Evolutionary conservation across 2,113 vertebrate genomes (phyloP).

Genomic region (Lophotis ruficrista): DNA sequence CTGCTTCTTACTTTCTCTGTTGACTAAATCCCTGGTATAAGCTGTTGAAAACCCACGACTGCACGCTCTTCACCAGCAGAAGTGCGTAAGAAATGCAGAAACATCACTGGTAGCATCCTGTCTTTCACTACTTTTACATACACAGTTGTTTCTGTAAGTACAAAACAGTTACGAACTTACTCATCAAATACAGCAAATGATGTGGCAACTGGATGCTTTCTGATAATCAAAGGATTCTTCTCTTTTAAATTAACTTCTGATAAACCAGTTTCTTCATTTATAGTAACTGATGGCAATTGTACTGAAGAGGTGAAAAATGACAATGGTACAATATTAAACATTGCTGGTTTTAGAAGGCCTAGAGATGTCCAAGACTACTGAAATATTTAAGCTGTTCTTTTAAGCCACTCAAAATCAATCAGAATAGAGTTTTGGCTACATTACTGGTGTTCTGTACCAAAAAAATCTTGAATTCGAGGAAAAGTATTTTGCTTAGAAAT

Average conservation of each 20-base stretch:
- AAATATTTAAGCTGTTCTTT: neutral
- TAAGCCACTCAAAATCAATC: neutral
- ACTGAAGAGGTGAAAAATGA: constrained; percentile 73
- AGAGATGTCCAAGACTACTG: neutral
- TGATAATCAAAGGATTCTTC: constrained; percentile 81
- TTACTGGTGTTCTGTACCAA: neutral
- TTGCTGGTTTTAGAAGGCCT: neutral
- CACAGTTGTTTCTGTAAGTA: neutral
- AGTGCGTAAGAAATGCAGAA: neutral
- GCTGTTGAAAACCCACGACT: neutral
- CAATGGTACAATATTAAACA: neutral
- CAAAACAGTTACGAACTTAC: constrained; percentile 76
- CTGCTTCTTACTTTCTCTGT: neutral
- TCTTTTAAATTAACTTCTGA: constrained; percentile 87
- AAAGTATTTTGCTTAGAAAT: neutral
- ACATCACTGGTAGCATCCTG: neutral
- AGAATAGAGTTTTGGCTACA: neutral
- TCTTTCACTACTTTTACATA: neutral
- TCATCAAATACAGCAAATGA: constrained; percentile 93
- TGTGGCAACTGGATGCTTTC: constrained; percentile 84
- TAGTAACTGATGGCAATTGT: constrained; percentile 82
- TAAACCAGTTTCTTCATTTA: constrained; percentile 86
- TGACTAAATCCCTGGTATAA: neutral
- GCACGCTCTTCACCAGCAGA: neutral
- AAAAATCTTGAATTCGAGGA: rapidly evolving